Conservation (phyloP, 2,888 invertebrate species). For the Polydrusus pterygomalis region DNA sequence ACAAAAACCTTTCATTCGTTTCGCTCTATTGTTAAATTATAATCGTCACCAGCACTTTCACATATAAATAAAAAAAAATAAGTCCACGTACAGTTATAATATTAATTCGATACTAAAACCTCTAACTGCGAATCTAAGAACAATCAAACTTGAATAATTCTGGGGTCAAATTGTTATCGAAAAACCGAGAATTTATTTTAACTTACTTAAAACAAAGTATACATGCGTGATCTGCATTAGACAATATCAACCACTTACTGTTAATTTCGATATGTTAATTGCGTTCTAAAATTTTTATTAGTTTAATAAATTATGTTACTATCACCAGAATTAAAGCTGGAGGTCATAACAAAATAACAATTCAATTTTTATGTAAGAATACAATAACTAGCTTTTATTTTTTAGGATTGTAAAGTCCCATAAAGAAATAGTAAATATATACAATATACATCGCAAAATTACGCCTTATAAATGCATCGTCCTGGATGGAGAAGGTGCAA, state of each 20-base stretch:
- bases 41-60: not conserved
- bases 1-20: no score
- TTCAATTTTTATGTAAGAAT: not conserved
- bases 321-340: constrained; percentile 7
- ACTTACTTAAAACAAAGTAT: constrained; percentile 38
- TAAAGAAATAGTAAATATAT: no score
- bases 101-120: not conserved
- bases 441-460: no score
- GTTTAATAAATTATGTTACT: constrained; percentile 12
- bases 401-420: not conserved
- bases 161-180: constrained; percentile 46
- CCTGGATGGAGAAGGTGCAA: no score
- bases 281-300: constrained; percentile 33
- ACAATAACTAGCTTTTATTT: not conserved
- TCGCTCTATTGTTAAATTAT: no score
- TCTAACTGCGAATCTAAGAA: constrained; percentile 28
- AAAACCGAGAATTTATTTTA: constrained; percentile 33
- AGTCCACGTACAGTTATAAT: not conserved
- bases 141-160: constrained; percentile 42
- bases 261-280: constrained; percentile 13
- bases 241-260: constrained; percentile 18
- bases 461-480: no score
- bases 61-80: not conserved
- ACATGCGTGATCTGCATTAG: constrained; percentile 37
- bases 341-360: constrained; percentile 11